Evolutionary conservation across 2,113 vertebrate species (phyloP).

Genomic region (Dromiciops gliroides): DNA sequence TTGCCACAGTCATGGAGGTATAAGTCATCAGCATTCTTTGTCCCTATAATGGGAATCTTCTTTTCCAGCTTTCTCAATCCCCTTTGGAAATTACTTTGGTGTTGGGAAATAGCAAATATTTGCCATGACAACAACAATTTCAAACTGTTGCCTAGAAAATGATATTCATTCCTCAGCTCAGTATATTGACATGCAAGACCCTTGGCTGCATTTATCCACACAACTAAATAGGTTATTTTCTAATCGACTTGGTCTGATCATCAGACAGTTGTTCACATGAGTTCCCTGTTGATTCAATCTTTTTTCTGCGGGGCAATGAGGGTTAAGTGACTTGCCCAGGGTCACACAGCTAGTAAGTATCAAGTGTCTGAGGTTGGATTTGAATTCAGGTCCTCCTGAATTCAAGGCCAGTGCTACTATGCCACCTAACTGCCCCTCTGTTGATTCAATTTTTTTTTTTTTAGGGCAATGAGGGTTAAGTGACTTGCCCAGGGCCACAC

Average conservation of each 20-base stretch:
- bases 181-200: background rate
- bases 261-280: background rate
- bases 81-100: background rate
- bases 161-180: background rate
- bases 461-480: no score
- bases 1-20: background rate
- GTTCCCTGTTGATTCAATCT: background rate
- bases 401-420: no score
- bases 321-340: no score
- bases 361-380: no score
- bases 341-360: no score
- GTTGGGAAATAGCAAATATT: background rate
- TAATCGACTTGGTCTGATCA: background rate
- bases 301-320: no score
- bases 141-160: background rate
- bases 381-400: no score
- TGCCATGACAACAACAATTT: background rate
- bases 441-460: no score
- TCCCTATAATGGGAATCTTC: background rate
- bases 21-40: background rate
- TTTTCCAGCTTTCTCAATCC: background rate
- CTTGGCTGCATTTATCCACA: background rate
- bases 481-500: no score
- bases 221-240: background rate
- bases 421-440: no score